Percentiles rank a stretch among this genome's conserved stretches.
phyloP scores from a whole-genome alignment of 2,113 vertebrate genomes.

The Stigmatopora argus region DNA sequence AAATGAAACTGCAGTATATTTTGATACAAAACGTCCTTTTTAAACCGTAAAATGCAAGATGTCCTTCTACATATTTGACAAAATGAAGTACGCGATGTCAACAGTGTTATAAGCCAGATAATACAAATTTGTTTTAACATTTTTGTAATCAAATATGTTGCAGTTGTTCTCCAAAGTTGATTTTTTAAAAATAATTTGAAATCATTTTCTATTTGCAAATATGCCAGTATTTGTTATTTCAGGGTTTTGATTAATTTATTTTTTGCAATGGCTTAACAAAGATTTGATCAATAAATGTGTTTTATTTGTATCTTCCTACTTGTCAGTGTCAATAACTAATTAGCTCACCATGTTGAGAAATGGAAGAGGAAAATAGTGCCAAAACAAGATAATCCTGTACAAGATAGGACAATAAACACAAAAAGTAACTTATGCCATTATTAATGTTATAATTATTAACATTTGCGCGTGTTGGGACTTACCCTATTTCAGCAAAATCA shows the following conservation, averaged over 20 bases:
- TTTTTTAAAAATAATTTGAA: slow-evolving; percentile 16
- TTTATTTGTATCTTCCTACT: slow-evolving; percentile 1
- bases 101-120: neutral
- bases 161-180: neutral
- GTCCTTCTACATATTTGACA: slow-evolving; percentile 19
- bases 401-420: no score
- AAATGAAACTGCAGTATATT: slow-evolving; percentile 20
- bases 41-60: slow-evolving; percentile 4
- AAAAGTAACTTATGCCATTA: no score
- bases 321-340: neutral
- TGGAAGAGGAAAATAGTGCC: no score
- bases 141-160: neutral
- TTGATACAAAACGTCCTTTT: slow-evolving; percentile 24
- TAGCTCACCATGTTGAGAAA: no score
- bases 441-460: no score
- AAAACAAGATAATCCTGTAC: no score
- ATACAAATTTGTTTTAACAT: neutral
- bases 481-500: no score
- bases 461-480: no score
- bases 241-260: slow-evolving; percentile 28
- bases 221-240: slow-evolving; percentile 32
- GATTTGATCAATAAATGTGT: slow-evolving; percentile 53
- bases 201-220: slow-evolving; percentile 28
- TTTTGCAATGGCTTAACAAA: slow-evolving; percentile 27
- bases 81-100: slow-evolving; percentile 16